phyloP scores from a whole-genome alignment of 2,888 invertebrate genomes.

The Perdita meconis region DNA sequence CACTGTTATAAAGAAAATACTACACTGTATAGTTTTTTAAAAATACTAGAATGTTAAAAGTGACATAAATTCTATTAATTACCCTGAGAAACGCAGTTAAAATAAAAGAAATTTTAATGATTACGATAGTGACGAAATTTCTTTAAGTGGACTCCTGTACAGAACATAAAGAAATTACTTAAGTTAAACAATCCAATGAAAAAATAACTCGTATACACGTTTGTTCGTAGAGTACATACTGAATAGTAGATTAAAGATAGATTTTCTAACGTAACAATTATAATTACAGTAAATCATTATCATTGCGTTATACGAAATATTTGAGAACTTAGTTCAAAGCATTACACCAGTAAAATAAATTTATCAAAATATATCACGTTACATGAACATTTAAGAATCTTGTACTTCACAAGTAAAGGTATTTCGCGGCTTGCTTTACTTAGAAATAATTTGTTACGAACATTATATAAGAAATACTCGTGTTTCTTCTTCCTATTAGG shows the following conservation, averaged over 20 bases:
- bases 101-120: conserved; percentile 35
- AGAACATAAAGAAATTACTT: not conserved
- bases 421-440: conserved; percentile 8
- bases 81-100: conserved; percentile 4
- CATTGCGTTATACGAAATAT: conserved; percentile 5
- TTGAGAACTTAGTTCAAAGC: not conserved
- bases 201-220: not conserved
- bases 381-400: not conserved
- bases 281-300: conserved; percentile 7
- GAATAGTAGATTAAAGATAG: not conserved
- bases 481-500: not conserved
- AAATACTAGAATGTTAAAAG: conserved; percentile 32
- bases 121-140: conserved; percentile 6
- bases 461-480: not conserved
- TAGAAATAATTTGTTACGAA: conserved; percentile 12
- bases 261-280: conserved; percentile 1
- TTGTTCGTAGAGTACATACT: conserved; percentile 4
- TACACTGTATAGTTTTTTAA: conserved; percentile 32
- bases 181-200: not conserved
- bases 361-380: conserved; percentile 11
- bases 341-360: conserved; percentile 3
- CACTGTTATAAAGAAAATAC: conserved; percentile 32
- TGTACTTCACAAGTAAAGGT: not conserved
- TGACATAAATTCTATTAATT: conserved; percentile 41
- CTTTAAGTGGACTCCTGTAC: conserved; percentile 9